These are phyloP conservation scores for Eumacrocentrus americanus DNA, from an alignment of 2,888 invertebrate species.

Conservation along the genomic window DNA sequence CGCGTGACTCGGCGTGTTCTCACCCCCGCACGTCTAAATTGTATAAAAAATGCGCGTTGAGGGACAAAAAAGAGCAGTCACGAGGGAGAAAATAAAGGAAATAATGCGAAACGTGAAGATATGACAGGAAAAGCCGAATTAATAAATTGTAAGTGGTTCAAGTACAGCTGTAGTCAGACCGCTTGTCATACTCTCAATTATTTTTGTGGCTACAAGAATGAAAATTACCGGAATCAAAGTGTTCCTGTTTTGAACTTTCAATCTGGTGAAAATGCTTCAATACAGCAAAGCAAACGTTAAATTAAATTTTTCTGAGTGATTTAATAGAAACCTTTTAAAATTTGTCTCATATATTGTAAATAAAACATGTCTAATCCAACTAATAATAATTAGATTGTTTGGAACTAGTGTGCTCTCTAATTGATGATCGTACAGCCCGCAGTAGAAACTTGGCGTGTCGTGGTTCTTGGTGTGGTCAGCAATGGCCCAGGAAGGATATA, in stretches of 20 bases:
- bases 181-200: no score
- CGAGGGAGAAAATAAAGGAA: neutral
- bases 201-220: no score
- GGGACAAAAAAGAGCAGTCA: neutral
- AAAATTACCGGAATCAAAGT: no score
- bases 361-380: no score
- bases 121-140: no score
- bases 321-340: no score
- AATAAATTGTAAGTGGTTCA: slow-evolving; percentile 4
- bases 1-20: neutral
- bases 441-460: slow-evolving; percentile 22
- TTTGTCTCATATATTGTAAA: no score
- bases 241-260: no score
- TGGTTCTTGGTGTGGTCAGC: slow-evolving; percentile 31
- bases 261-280: no score
- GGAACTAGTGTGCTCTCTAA: slow-evolving; percentile 10
- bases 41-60: neutral
- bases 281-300: no score
- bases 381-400: no score
- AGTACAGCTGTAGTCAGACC: neutral
- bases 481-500: slow-evolving; percentile 24
- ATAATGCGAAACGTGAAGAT: neutral
- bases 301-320: no score
- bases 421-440: slow-evolving; percentile 15
- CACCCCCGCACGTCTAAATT: neutral